phyloP scores from a whole-genome alignment of 2,888 invertebrate genomes.

The Platypus cylindrus region DNA sequence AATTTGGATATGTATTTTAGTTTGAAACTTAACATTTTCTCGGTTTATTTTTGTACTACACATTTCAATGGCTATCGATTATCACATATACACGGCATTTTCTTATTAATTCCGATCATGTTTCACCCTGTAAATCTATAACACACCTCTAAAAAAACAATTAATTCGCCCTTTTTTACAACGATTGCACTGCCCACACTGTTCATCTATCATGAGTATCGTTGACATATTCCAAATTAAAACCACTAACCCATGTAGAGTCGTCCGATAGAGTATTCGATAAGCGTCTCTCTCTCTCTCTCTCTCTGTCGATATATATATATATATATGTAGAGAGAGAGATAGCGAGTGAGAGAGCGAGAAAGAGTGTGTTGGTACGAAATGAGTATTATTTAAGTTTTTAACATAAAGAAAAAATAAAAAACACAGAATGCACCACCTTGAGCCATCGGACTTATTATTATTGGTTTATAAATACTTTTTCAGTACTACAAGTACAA shows the following conservation, averaged over 20 bases:
- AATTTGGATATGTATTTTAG: no score
- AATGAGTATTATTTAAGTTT: slow-evolving; percentile 8
- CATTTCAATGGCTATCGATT: no score
- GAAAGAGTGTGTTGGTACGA: no score
- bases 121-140: slow-evolving; percentile 23
- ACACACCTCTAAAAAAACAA: slow-evolving; percentile 36
- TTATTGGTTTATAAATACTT: no score
- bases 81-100: no score
- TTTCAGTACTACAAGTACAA: no score
- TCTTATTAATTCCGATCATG: no score
- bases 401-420: no score
- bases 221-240: slow-evolving; percentile 40
- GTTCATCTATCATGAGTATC: slow-evolving; percentile 38
- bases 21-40: no score
- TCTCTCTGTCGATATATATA: background rate
- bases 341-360: no score
- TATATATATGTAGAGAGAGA: no score
- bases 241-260: slow-evolving; percentile 32
- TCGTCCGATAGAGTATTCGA: slow-evolving; percentile 10
- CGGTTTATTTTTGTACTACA: no score
- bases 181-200: slow-evolving; percentile 34
- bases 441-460: slow-evolving; percentile 4
- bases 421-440: slow-evolving; percentile 7
- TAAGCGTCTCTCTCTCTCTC: slow-evolving; percentile 1
- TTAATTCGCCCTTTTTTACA: slow-evolving; percentile 34